Conservation (phyloP, 2,888 invertebrate genomes). For the Mythimna lalbum region DNA sequence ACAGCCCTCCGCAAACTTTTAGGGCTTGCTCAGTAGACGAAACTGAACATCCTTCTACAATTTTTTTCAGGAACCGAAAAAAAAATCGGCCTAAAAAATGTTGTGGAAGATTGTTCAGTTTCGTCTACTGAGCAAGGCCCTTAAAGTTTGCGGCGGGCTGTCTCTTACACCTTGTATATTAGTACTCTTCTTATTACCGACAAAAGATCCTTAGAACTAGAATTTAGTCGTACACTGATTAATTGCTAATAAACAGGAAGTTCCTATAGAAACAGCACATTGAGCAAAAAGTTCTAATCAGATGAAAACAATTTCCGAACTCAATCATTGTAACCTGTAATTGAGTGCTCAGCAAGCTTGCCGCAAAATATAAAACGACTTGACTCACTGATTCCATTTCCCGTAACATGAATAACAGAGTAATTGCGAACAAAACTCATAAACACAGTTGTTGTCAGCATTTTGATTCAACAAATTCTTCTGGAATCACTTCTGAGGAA, state of each 20-base stretch:
- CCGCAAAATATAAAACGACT: slow-evolving; percentile 27
- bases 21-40: too few relatives aligned
- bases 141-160: too few relatives aligned
- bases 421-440: slow-evolving; percentile 20
- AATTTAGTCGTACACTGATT: too few relatives aligned
- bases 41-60: too few relatives aligned
- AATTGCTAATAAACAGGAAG: background rate
- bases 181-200: too few relatives aligned
- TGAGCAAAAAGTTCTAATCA: slow-evolving; percentile 9
- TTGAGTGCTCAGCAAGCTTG: slow-evolving; percentile 7
- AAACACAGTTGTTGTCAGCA: slow-evolving; percentile 21
- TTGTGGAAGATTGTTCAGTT: too few relatives aligned
- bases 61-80: too few relatives aligned
- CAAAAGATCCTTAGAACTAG: too few relatives aligned
- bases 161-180: too few relatives aligned
- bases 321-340: slow-evolving; percentile 1
- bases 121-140: too few relatives aligned
- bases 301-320: slow-evolving; percentile 13
- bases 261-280: background rate
- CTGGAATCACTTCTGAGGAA: slow-evolving; percentile 8
- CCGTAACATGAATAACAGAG: slow-evolving; percentile 7
- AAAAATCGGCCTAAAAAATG: too few relatives aligned
- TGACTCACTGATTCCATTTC: slow-evolving; percentile 19
- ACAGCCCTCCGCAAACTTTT: too few relatives aligned
- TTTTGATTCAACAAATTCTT: slow-evolving; percentile 13